phyloP scores from a whole-genome alignment of 2,113 vertebrate species.

The Ameiurus melas region DNA sequence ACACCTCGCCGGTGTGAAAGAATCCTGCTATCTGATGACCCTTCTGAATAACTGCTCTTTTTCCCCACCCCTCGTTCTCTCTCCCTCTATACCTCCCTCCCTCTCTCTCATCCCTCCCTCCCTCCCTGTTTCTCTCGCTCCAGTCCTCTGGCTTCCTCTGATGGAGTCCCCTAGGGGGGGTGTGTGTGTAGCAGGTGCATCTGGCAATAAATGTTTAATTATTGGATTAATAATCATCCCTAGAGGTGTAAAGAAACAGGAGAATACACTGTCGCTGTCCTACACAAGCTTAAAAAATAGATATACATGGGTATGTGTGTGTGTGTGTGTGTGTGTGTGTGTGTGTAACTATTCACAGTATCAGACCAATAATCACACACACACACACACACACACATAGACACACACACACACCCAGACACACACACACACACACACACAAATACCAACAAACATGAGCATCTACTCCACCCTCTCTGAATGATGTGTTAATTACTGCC shows the following conservation, averaged over 20 bases:
- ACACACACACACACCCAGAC: conserved; percentile 22
- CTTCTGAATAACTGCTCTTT: conserved; percentile 71
- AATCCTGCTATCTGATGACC: conserved; percentile 77
- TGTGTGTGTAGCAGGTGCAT: conserved; percentile 83
- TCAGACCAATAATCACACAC: conserved; percentile 10
- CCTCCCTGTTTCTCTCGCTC: conserved; percentile 1
- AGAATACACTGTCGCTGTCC: conserved; percentile 65
- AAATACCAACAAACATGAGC: conserved; percentile 53
- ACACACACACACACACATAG: conserved; percentile 29
- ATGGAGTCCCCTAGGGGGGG: conserved; percentile 56
- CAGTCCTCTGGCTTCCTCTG: conserved; percentile 58
- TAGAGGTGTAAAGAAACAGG: conserved; percentile 61
- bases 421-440: conserved; percentile 26
- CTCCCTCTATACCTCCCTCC: conserved; percentile 50
- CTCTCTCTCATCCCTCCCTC: conserved; percentile 38
- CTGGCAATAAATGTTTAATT: conserved; percentile 88
- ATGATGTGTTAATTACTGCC: conserved; percentile 56
- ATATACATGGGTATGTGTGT: conserved; percentile 27
- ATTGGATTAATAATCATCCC: conserved; percentile 87
- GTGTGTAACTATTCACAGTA: conserved; percentile 40
- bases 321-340: conserved; percentile 7
- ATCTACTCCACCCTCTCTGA: conserved; percentile 25
- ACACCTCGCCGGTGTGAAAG: conserved; percentile 73
- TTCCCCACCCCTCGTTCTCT: conserved; percentile 67
- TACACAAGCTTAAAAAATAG: conserved; percentile 27